Conservation (phyloP, 2,113 vertebrate species). For the Pseudonaja textilis region DNA sequence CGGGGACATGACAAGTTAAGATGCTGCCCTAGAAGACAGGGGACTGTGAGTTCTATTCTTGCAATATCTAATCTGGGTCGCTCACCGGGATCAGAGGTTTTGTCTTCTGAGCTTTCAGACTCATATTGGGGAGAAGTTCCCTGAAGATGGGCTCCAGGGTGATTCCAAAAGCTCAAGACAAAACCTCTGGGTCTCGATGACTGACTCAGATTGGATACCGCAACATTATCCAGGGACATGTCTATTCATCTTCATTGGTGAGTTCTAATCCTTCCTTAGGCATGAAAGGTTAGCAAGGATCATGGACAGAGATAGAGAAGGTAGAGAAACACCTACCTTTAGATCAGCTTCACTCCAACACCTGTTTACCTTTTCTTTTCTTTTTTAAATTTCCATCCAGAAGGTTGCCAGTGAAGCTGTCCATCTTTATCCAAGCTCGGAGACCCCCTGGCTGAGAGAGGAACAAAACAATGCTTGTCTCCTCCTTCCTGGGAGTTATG, state of each 20-base stretch:
- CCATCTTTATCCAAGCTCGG: slow-evolving; percentile 48
- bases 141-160: too few relatives aligned
- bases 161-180: too few relatives aligned
- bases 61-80: too few relatives aligned
- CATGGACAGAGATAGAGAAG: not conserved
- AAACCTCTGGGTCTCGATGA: too few relatives aligned
- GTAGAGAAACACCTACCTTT: not conserved
- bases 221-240: too few relatives aligned
- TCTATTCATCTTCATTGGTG: not conserved
- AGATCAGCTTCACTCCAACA: not conserved
- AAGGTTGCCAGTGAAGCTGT: slow-evolving; percentile 37
- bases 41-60: too few relatives aligned
- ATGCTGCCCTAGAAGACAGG: too few relatives aligned
- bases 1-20: too few relatives aligned
- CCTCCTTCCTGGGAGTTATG: not conserved
- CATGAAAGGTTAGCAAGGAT: not conserved
- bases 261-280: not conserved
- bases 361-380: not conserved
- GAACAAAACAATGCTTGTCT: slow-evolving; percentile 24
- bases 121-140: too few relatives aligned
- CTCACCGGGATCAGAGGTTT: too few relatives aligned
- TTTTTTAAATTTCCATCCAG: not conserved
- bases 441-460: slow-evolving; percentile 28
- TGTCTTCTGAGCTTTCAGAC: too few relatives aligned
- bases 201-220: too few relatives aligned